Evolutionary conservation across 2,113 vertebrate genomes (phyloP).

Genomic region (Fulica atra): DNA sequence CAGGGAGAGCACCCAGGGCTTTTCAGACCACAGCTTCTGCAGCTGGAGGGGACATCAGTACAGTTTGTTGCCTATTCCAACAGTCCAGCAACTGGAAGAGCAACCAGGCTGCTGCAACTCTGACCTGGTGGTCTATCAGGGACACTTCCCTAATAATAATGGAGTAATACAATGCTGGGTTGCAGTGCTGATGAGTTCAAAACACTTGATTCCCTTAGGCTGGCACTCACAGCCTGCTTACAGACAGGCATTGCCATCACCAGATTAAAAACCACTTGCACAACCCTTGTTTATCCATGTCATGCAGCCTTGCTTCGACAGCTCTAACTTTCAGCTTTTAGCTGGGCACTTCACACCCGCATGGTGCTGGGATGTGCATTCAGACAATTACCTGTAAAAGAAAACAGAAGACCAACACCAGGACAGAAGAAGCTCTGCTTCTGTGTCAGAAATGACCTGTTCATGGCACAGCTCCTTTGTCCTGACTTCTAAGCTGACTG

Average conservation of each 20-base stretch:
- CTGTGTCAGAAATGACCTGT: not conserved
- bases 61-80: not conserved
- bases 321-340: not conserved
- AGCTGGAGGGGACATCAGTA: fast-evolving
- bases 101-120: not conserved
- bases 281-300: not conserved
- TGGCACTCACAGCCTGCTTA: not conserved
- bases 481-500: not conserved
- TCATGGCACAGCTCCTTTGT: not conserved
- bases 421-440: not conserved
- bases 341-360: not conserved
- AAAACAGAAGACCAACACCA: not conserved
- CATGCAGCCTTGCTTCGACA: not conserved
- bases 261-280: not conserved
- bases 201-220: not conserved
- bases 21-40: not conserved
- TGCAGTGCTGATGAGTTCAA: not conserved
- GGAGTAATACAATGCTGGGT: not conserved
- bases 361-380: not conserved
- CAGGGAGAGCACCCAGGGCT: not conserved
- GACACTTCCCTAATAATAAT: not conserved
- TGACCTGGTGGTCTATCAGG: not conserved
- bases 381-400: not conserved
- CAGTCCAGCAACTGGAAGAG: not conserved
- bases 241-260: not conserved